Evolutionary conservation across 2,113 vertebrate genomes (phyloP).

Genomic region (Vidua macroura): DNA sequence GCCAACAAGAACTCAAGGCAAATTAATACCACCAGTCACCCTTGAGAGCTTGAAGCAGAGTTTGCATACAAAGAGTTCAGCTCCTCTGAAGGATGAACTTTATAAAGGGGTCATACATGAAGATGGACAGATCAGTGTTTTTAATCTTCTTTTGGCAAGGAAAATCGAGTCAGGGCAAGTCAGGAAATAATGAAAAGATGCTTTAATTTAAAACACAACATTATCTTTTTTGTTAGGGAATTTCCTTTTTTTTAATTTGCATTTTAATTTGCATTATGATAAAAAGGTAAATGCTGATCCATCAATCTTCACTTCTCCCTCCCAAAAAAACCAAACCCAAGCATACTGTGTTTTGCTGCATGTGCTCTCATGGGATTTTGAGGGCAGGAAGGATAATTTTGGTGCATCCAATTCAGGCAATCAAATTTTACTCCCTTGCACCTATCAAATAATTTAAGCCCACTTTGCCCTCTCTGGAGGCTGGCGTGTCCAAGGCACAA

Average conservation of each 20-base stretch:
- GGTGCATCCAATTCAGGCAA: neutral
- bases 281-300: neutral
- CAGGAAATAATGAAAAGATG: neutral
- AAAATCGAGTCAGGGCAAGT: neutral
- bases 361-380: neutral
- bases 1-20: neutral
- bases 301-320: neutral
- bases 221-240: neutral
- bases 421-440: neutral
- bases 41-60: neutral
- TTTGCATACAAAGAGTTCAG: neutral
- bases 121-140: neutral
- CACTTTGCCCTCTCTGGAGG: neutral
- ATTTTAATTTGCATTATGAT: neutral
- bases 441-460: neutral
- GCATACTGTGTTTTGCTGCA: neutral
- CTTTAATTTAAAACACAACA: neutral
- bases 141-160: neutral
- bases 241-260: neutral
- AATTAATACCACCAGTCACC: neutral
- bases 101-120: rapidly evolving
- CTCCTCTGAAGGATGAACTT: neutral
- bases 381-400: neutral
- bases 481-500: neutral
- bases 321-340: neutral